Evolutionary conservation across 2,113 vertebrate species (phyloP), one percentile per base, ranked within the genome.

Genomic region (Antidorcas marsupialis): DNA sequence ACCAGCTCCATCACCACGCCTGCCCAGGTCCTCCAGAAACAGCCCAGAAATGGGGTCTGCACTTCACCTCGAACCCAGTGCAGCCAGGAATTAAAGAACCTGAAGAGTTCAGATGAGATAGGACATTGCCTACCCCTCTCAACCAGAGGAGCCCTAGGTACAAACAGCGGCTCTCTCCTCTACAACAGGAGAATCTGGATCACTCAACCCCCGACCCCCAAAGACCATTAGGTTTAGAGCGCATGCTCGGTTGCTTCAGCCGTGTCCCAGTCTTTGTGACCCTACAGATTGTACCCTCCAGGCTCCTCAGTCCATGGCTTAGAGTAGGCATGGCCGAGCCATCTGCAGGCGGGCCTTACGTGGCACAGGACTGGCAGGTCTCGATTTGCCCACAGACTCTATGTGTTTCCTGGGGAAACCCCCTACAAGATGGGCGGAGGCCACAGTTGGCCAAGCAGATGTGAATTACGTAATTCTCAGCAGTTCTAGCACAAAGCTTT

Each of bases 401-500:
- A 52, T 39, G 67, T 86, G 15, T 52, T 16, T 82, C 71, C 47
- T 11, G 27, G 78, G 98, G 55, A 91, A 97, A 91, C 36, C 94
- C 78, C 92, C 25, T 0, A 59, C 57, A 89, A 12, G 45, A 91
- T 6, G 43, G 43, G 55, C 76, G 4, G 95, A 89, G 86, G 88
- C 67, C 76, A 60, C 95, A 28, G 76, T 2, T 39, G 33, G 87
- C 47, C 43, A 74, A 55, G 25, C 89, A 30, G 71, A 43, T 45
- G 15, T 11, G 25, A 16, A 71, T 64, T 9, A 62, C n/a, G 71
- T 17, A 23, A 59, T 84, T 81, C 85, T 27, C 4, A 14, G 47
- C n/a, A n/a, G 52, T 55, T n/a, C 59, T 67, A 50, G 47, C 90
- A 30, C 52, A 33, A 55, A 85, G 47, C 17, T 79, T 82, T 3